Base-by-base conservation (phyloP, 1,140 invertebrate genomes). In the Bemisia tabaci region DNA sequence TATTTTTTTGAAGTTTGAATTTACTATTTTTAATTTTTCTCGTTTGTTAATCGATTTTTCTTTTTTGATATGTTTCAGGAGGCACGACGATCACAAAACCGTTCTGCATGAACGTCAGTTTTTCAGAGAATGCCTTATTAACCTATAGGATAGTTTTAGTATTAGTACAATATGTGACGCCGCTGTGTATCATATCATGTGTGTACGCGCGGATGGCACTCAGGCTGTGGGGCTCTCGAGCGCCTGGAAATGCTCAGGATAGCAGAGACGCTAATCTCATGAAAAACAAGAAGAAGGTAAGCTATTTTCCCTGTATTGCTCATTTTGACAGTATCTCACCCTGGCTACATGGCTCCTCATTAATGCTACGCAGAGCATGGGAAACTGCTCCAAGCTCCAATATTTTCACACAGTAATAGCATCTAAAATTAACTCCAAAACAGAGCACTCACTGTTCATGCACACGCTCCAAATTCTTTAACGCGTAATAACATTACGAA, bases 221-320 rank as follows among this genome's bases (percentile, higher is more conserved):
- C 65, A 82, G 84, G 66, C 77, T 92, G 26, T 91, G 88, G 88
- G 85, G 87, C 1, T 84, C 85, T 0, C 80, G 82, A 24, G 85
- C 88, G 0, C 90, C 89, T 0, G 89, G 90, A 1, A 87, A 88
- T 71, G 86, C 86, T 1, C 83, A 89, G 72, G 84, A 88, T 72
- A 83, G 81, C 1, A 77, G 88, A 24, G 89, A 92, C 72, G 87
- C 87, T 1, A 85, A 85, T 61, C 80, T 91, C 25, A 83, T 89
- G 75, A 84, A 82, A 69, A 91, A 92, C 74, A 91, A 90, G 73
- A 89, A 88, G 71, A 90, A 88, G 84, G 90, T 90, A 77, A 77
- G 76, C 71, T 23, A 26, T 22, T 21, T n/a, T n/a, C n/a, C n/a
- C n/a, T n/a, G n/a, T n/a, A n/a, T n/a, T n/a, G n/a, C n/a, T n/a